A percentile compares a stretch with the other conserved stretches of the same genome.
phyloP scores from a whole-genome alignment of 2,888 invertebrate species.

The Drosophila helvetica region DNA sequence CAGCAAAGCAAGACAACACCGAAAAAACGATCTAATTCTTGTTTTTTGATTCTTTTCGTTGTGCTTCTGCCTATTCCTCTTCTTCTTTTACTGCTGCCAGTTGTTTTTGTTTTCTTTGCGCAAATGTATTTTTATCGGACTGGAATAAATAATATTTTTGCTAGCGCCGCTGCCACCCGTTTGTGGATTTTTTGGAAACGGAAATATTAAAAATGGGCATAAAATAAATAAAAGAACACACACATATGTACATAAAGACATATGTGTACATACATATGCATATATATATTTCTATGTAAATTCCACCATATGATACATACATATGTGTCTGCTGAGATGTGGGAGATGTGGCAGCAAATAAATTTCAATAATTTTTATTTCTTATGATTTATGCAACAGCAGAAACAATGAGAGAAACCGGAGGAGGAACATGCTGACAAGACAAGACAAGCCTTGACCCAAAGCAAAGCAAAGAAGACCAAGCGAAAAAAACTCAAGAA shows the following conservation, averaged over 20 bases:
- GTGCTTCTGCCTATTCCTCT: conserved; percentile 9
- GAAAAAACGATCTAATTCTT: conserved; percentile 63
- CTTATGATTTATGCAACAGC: conserved; percentile 40
- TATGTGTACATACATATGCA: conserved; percentile 4
- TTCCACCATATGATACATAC: not conserved
- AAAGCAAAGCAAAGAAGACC: conserved; percentile 47
- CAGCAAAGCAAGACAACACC: conserved; percentile 37
- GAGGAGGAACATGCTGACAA: not conserved
- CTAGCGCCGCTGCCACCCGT: conserved; percentile 38
- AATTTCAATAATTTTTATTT: conserved; percentile 45
- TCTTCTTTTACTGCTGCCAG: conserved; percentile 15
- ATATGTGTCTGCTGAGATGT: conserved; percentile 4
- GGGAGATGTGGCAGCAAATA: conserved; percentile 22
- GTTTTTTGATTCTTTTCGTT: conserved; percentile 27
- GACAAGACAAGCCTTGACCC: conserved; percentile 60
- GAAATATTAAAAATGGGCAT: conserved; percentile 70
- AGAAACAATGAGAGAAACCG: not conserved
- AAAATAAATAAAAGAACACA: conserved; percentile 50
- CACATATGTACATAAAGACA: conserved; percentile 21
- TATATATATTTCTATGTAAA: not conserved
- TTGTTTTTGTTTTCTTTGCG: conserved; percentile 8
- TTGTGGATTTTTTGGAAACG: conserved; percentile 49
- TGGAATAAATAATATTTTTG: conserved; percentile 68
- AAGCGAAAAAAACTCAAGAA: conserved; percentile 20
- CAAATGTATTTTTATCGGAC: conserved; percentile 47